These are phyloP conservation scores for Bubo scandiacus DNA, from an alignment of 2,113 vertebrate species.

Conservation along the genomic window DNA sequence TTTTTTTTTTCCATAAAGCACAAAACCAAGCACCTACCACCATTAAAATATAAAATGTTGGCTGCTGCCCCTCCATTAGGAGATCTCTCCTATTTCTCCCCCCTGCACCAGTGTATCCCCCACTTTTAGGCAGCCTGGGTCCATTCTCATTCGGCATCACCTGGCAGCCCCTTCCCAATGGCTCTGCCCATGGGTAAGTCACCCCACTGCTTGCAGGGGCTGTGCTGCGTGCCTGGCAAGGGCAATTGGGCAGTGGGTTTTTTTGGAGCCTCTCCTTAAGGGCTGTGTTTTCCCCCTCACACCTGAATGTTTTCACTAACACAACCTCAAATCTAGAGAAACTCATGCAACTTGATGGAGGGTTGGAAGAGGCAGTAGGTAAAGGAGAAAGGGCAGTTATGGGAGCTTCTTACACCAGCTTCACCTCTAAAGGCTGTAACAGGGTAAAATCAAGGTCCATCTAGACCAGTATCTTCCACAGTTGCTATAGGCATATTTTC, in stretches of 20 bases:
- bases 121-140: background rate
- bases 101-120: background rate
- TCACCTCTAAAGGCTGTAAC: background rate
- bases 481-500: background rate
- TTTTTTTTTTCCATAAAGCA: background rate
- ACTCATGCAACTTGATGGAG: accelerated
- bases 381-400: background rate
- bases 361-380: background rate
- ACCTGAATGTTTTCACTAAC: background rate
- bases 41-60: background rate
- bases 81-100: background rate
- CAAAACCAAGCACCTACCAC: background rate
- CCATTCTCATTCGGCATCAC: background rate
- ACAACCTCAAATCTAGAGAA: background rate
- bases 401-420: background rate
- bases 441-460: background rate
- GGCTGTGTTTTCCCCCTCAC: background rate
- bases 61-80: background rate
- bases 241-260: accelerated
- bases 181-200: background rate
- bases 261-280: background rate
- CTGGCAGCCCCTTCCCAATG: background rate
- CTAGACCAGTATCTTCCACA: background rate
- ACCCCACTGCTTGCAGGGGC: background rate
- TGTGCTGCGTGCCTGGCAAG: background rate